phyloP scores from a whole-genome alignment of 2,797 vertebrate species.

The Eospalax fontanierii region DNA sequence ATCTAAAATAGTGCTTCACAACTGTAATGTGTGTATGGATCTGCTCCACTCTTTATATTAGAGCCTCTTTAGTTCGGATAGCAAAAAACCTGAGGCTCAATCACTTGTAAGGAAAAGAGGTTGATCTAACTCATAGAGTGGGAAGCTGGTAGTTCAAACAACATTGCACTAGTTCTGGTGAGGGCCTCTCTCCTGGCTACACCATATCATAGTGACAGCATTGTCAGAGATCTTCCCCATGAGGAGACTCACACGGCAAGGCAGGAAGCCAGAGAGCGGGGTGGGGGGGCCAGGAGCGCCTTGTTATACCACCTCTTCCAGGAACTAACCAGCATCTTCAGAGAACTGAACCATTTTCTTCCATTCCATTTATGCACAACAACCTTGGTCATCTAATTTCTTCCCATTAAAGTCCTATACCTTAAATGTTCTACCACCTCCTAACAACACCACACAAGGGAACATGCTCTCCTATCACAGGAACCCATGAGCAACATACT shows the following conservation, averaged over 20 bases:
- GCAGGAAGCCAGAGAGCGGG: not conserved
- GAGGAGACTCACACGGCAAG: not conserved
- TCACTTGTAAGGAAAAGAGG: not conserved
- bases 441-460: not conserved
- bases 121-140: not conserved
- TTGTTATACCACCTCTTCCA: not conserved
- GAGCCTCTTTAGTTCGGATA: not conserved
- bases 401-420: too few relatives aligned
- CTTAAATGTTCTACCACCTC: not conserved
- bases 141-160: not conserved
- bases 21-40: not conserved
- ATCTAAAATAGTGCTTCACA: not conserved
- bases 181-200: not conserved
- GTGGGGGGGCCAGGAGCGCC: too few relatives aligned
- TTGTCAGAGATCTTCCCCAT: not conserved
- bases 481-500: not conserved
- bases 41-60: not conserved
- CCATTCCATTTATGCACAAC: not conserved
- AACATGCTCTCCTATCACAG: not conserved
- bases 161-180: not conserved
- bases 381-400: not conserved
- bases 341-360: not conserved
- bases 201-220: not conserved
- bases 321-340: not conserved
- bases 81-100: not conserved